Evolutionary conservation across 1,140 invertebrate species (phyloP), one percentile per base, ranked within the genome.

Genomic region (Bombus superbus): DNA sequence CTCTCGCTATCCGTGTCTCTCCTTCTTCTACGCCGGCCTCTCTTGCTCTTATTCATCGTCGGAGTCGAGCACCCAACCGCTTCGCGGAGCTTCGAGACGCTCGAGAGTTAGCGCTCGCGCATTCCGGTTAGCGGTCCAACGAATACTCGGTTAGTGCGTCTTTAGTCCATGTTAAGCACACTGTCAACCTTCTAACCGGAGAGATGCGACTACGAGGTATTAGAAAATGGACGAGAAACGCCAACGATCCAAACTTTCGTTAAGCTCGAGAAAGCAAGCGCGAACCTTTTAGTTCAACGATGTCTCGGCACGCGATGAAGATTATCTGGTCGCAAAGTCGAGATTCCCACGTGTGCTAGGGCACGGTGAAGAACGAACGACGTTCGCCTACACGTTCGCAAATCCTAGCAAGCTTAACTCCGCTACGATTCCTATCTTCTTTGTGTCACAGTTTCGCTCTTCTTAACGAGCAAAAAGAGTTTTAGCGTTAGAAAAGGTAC

Each of bases 101-200:
- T 68, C 78, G 86, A 77, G 83, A 91, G 90, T 89, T 91, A 88
- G 79, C 85, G 86, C 77, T 80, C 77, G 83, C 79, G 78, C 88
- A 92, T 92, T 92, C 91, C 88, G 85, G 89, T 92, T 92, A 93
- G 90, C 92, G 91, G 89, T 92, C 81, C 78, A 78, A 81, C 79
- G 74, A 90, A 90, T 81, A 82, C 85, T 87, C 81, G 62, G 57
- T 66, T 83, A 74, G 83, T 83, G 68, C 66, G 47, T 64, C 85
- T 87, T 66, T 57, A 69, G 73, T 81, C 81, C 38, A 83, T 81
- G 47, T 35, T 59, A 62, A 72, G 75, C 40, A 38, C 76, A 44
- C 73, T 69, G 79, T 44, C 82, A 69, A n/a, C n/a, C 32, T 68
- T 68, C 72, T 25, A 53, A 8, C 47, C 18, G 5, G 18, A 53